Evolutionary conservation across 2,113 vertebrate species (phyloP).

Genomic region (Siniperca knerii): DNA sequence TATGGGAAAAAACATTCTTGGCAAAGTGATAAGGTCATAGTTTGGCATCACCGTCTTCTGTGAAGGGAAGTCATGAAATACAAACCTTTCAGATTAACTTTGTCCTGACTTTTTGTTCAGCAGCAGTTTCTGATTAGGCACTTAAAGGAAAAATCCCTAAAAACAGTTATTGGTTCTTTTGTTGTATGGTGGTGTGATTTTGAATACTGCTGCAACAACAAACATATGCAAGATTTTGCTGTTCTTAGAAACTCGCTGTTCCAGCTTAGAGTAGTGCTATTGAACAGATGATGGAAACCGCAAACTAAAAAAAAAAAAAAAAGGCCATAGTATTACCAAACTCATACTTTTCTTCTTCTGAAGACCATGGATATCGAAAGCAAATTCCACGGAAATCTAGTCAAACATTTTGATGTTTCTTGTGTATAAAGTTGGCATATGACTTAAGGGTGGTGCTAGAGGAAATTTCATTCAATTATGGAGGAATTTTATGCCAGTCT

Average conservation of each 20-base stretch:
- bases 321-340: not conserved
- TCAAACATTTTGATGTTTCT: not conserved
- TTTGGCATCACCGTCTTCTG: conserved; percentile 56
- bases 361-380: too few species aligned
- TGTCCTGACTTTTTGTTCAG: conserved; percentile 36
- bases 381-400: not conserved
- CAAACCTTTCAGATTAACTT: conserved; percentile 60
- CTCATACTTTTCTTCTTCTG: not conserved
- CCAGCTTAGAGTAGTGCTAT: not conserved
- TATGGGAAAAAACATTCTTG: conserved; percentile 58
- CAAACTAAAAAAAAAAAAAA: not conserved
- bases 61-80: conserved; percentile 54
- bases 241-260: not conserved
- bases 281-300: not conserved
- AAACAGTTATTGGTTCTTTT: conserved; percentile 39
- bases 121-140: conserved; percentile 68
- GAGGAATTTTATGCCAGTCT: not conserved
- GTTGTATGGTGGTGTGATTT: conserved; percentile 16
- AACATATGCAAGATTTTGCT: conserved; percentile 17
- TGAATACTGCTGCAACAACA: conserved; percentile 13
- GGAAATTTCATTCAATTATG: not conserved
- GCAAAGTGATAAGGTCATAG: conserved; percentile 65
- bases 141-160: conserved; percentile 30
- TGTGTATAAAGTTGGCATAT: not conserved
- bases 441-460: not conserved